A percentile compares a stretch with the other conserved stretches of the same genome.
Evolutionary conservation across 1,140 invertebrate species (phyloP).

Genomic region (Rhopalosiphum maidis): DNA sequence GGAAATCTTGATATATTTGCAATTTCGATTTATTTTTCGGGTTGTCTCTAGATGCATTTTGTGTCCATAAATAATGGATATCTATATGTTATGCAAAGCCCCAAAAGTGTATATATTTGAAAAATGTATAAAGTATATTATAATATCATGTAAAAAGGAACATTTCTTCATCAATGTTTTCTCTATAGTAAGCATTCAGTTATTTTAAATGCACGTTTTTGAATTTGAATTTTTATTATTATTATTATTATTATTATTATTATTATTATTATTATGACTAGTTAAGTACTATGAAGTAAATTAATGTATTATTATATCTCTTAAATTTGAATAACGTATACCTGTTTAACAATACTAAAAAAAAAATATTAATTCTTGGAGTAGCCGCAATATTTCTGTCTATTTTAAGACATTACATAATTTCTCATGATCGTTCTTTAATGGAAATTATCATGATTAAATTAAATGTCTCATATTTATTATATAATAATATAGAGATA

Average conservation of each 20-base stretch:
- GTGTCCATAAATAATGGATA: not conserved
- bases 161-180: not conserved
- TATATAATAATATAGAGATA: constrained; percentile 1
- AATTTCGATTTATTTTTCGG: not conserved
- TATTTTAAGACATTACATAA: not conserved
- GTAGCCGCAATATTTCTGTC: not conserved
- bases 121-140: not conserved
- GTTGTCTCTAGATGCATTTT: not conserved
- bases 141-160: not conserved
- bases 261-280: too few species aligned
- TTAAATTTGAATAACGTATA: not conserved
- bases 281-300: not conserved
- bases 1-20: not conserved
- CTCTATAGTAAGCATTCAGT: too few species aligned
- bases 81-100: not conserved
- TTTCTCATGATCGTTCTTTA: not conserved
- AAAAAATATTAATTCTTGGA: not conserved
- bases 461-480: not conserved
- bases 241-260: not conserved
- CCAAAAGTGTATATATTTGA: not conserved
- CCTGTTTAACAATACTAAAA: not conserved
- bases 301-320: not conserved
- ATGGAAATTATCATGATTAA: not conserved
- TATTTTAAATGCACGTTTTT: not conserved
- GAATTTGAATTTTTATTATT: not conserved